phyloP scores from a whole-genome alignment of 2,113 vertebrate genomes.

The Coreoperca whiteheadi region DNA sequence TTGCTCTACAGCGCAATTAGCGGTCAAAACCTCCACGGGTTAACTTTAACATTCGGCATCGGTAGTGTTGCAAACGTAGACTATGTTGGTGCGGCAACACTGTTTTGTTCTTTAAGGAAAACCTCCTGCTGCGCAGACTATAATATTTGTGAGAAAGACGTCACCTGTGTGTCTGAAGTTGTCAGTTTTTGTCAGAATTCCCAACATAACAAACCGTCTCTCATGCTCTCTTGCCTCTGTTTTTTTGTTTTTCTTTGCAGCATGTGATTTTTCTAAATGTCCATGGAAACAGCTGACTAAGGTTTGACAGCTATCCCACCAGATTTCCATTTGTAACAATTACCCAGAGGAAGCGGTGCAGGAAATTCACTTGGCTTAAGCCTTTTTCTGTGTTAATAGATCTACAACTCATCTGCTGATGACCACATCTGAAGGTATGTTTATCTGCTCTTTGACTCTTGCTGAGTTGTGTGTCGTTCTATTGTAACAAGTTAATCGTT shows the following conservation, averaged over 20 bases:
- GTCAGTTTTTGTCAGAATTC: neutral
- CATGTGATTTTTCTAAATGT: slow-evolving; percentile 79
- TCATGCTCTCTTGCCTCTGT: slow-evolving; percentile 7
- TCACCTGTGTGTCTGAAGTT: neutral
- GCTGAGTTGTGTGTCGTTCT: neutral
- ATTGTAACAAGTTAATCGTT: neutral
- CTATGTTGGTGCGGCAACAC: neutral
- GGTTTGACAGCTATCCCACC: slow-evolving; percentile 48
- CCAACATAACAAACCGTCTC: neutral
- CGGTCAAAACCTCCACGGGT: no score
- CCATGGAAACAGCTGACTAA: slow-evolving; percentile 68
- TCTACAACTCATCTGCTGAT: slow-evolving; percentile 64
- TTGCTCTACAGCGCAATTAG: neutral
- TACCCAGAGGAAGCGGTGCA: slow-evolving; percentile 56
- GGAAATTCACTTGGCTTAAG: slow-evolving; percentile 64
- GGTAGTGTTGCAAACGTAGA: neutral
- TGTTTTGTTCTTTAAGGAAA: neutral
- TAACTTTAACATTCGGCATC: no score
- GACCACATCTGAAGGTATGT: slow-evolving; percentile 78
- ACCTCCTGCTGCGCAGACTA: neutral
- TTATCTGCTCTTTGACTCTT: neutral
- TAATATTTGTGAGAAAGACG: neutral
- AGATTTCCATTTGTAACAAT: slow-evolving; percentile 56
- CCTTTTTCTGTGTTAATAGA: slow-evolving; percentile 52
- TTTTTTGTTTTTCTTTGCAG: slow-evolving; percentile 63